Conservation (phyloP, 1,140 invertebrate genomes). For the Drosophila punjabiensis region DNA sequence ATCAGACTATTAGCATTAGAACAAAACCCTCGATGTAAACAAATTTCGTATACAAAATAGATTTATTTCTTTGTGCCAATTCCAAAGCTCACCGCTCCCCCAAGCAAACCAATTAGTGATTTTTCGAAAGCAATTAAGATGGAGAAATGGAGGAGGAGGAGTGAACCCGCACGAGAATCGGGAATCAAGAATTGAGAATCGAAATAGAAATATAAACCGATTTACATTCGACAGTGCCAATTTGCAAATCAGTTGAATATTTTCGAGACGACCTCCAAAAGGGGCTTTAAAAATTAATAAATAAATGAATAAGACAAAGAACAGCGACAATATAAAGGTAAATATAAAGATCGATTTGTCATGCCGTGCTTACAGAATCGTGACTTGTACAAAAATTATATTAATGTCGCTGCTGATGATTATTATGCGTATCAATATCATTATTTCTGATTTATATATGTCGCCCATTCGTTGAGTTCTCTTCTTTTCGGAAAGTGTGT, state of each 20-base stretch:
- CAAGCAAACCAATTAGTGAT: constrained; percentile 61
- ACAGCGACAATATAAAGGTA: background rate
- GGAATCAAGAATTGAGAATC: too few species aligned
- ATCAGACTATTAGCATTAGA: constrained; percentile 22
- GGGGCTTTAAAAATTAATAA: constrained; percentile 11
- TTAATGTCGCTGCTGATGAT: constrained; percentile 9
- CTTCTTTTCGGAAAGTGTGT: constrained; percentile 3
- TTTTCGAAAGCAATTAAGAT: constrained; percentile 51
- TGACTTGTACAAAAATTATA: constrained; percentile 57
- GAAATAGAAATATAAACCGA: constrained; percentile 35
- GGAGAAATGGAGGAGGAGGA: constrained; percentile 21
- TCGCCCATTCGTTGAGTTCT: constrained; percentile 21
- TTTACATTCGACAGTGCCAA: constrained; percentile 49
- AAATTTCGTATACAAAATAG: constrained; percentile 28
- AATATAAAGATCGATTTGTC: constrained; percentile 50
- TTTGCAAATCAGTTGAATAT: constrained; percentile 66
- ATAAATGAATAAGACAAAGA: constrained; percentile 8
- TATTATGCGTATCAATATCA: constrained; percentile 67
- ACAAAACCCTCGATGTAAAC: constrained; percentile 34
- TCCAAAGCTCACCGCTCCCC: constrained; percentile 39
- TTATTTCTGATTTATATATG: constrained; percentile 49
- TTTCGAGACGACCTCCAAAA: constrained; percentile 45
- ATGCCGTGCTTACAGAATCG: constrained; percentile 53
- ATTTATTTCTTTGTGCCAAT: constrained; percentile 66
- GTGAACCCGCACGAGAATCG: background rate